A percentile compares a stretch with the other conserved stretches of the same genome.
phyloP scores from a whole-genome alignment of 2,113 vertebrate species.

The Spheniscus mendiculus region DNA sequence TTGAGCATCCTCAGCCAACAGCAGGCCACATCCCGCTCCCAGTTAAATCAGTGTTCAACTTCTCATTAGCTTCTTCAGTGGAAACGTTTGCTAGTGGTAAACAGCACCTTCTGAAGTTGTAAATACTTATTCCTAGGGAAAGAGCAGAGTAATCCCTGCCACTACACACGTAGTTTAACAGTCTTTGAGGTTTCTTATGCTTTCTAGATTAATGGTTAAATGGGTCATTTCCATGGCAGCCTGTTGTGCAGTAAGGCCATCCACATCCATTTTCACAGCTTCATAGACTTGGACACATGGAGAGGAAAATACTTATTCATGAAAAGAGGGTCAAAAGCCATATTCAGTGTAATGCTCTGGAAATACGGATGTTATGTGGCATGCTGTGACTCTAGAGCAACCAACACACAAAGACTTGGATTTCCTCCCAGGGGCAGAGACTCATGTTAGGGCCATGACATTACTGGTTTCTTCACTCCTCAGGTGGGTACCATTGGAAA shows the following conservation, averaged over 20 bases:
- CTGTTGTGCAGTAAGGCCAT: not conserved
- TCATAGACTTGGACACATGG: not conserved
- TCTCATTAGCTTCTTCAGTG: not conserved
- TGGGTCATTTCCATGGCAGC: not conserved
- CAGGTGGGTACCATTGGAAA: not conserved
- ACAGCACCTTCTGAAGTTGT: not conserved
- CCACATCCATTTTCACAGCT: not conserved
- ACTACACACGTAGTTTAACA: not conserved
- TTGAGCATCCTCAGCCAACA: not conserved
- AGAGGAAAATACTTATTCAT: not conserved
- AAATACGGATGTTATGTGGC: not conserved
- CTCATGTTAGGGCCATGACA: accelerated
- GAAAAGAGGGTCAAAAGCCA: not conserved
- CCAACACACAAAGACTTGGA: not conserved
- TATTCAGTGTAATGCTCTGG: not conserved
- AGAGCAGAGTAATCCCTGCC: not conserved
- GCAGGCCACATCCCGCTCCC: not conserved
- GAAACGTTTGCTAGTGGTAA: not conserved
- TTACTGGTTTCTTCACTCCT: not conserved
- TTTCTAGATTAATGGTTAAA: not conserved
- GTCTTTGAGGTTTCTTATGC: not conserved
- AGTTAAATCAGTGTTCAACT: not conserved
- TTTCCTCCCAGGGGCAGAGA: not conserved
- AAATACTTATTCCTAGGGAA: not conserved
- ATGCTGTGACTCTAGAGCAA: not conserved